Percentiles rank a stretch among this genome's conserved stretches.
Evolutionary conservation across 2,113 vertebrate species (phyloP).

Genomic region (Cyprinus carpio): DNA sequence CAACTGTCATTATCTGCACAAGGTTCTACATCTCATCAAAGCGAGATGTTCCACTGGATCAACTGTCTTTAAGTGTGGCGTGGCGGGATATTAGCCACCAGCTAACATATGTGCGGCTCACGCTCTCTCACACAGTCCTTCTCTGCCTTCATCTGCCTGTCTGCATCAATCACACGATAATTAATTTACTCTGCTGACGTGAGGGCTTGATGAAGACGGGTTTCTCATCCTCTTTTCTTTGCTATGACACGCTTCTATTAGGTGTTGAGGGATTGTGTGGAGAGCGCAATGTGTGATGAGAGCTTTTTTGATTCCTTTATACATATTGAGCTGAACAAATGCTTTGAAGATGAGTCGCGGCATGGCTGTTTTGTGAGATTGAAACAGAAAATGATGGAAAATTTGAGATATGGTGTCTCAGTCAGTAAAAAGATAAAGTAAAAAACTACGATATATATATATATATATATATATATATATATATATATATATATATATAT

Average conservation of each 20-base stretch:
- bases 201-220: constrained; percentile 74
- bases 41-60: constrained; percentile 56
- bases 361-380: neutral
- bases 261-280: constrained; percentile 25
- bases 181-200: constrained; percentile 81
- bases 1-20: neutral
- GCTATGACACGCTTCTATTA: constrained; percentile 47
- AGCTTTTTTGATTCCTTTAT: constrained; percentile 13
- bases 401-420: neutral
- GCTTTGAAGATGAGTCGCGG: constrained; percentile 12
- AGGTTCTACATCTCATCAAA: constrained; percentile 55
- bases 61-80: constrained; percentile 78
- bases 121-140: constrained; percentile 54
- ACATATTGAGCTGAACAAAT: constrained; percentile 20
- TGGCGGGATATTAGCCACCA: constrained; percentile 70
- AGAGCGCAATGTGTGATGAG: neutral
- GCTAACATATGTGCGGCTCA: constrained; percentile 40
- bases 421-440: neutral
- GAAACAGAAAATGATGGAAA: constrained; percentile 12
- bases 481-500: too few relatives aligned
- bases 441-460: neutral
- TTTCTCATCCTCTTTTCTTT: constrained; percentile 46
- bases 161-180: constrained; percentile 78
- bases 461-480: too few relatives aligned
- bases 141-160: constrained; percentile 77